Conservation (phyloP, 2,113 vertebrate genomes). For the Picathartes gymnocephalus region DNA sequence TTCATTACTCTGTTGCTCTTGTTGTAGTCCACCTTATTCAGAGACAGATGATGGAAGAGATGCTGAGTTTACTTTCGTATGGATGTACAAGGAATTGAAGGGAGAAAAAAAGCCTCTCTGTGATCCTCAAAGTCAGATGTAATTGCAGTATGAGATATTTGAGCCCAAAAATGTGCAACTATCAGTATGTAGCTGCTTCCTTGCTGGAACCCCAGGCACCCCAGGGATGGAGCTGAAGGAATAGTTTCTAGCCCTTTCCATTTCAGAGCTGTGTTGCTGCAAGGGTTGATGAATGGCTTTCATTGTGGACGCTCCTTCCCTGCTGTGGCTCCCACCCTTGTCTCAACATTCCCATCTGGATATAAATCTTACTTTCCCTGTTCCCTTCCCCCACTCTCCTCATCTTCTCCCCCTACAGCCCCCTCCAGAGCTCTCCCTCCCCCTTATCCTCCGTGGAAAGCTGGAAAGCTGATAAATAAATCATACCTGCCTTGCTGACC, state of each 20-base stretch:
- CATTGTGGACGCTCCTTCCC: slow-evolving; percentile 62
- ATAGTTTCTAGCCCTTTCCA: slow-evolving; percentile 50
- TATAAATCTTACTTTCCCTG: slow-evolving; percentile 66
- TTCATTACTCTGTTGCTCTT: not conserved
- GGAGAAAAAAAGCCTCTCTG: not conserved
- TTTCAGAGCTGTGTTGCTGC: slow-evolving; percentile 38
- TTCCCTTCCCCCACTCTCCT: slow-evolving; percentile 8
- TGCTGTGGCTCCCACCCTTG: slow-evolving; percentile 42
- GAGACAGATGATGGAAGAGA: slow-evolving; percentile 6
- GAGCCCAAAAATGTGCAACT: not conserved
- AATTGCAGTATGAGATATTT: not conserved
- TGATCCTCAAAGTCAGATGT: slow-evolving; percentile 9
- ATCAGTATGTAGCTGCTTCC: slow-evolving; percentile 33
- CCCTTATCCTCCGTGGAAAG: not conserved
- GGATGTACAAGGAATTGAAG: not conserved
- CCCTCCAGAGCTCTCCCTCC: not conserved
- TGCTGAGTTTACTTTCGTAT: not conserved
- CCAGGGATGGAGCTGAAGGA: slow-evolving; percentile 54
- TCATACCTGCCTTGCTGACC: slow-evolving; percentile 15
- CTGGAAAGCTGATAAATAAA: slow-evolving; percentile 64
- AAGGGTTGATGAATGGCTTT: slow-evolving; percentile 64
- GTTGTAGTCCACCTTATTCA: not conserved
- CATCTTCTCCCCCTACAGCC: not conserved
- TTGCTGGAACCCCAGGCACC: slow-evolving; percentile 5
- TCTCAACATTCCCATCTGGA: slow-evolving; percentile 61